Conservation (phyloP, 92 coral and sea anemone genomes). For the Actinernus sp. region DNA sequence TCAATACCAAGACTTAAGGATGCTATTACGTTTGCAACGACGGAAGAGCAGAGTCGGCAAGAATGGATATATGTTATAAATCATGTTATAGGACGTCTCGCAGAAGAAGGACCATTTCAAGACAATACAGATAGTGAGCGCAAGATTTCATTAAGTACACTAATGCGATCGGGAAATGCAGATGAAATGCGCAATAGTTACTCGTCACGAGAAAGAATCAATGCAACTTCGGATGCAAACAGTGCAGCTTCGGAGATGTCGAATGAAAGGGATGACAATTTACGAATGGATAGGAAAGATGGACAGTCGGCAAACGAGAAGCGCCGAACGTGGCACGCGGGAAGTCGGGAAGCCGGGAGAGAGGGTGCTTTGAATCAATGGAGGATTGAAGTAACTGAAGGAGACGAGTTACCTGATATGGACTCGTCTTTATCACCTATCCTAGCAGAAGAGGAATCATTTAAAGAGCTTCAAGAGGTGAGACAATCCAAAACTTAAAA, state of each 20-base stretch:
- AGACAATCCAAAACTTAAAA: not conserved
- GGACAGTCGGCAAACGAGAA: conserved; percentile 1
- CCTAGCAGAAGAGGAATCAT: conserved; percentile 77
- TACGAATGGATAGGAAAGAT: not conserved
- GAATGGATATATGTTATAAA: conserved; percentile 80
- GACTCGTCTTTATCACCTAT: conserved; percentile 58
- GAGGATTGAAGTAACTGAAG: conserved; percentile 51
- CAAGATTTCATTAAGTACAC: conserved; percentile 6
- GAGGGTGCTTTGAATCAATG: conserved; percentile 41
- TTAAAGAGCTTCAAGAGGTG: conserved; percentile 87
- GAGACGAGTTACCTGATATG: conserved; percentile 71
- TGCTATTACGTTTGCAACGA: conserved; percentile 77
- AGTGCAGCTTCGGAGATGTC: not conserved
- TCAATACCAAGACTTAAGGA: conserved; percentile 83
- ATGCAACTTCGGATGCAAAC: not conserved
- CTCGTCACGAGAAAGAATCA: not conserved
- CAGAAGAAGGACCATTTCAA: conserved; percentile 26
- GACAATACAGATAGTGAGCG: conserved; percentile 35
- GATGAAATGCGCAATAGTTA: not conserved
- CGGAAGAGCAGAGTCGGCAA: conserved; percentile 73
- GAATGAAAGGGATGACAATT: not conserved
- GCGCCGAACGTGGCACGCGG: conserved; percentile 32
- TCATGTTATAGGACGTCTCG: conserved; percentile 68
- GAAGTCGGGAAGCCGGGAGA: not conserved
- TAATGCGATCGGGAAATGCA: not conserved